phyloP scores from a whole-genome alignment of 2,797 vertebrate species.

The Acrossocheilus wenchowensis region DNA sequence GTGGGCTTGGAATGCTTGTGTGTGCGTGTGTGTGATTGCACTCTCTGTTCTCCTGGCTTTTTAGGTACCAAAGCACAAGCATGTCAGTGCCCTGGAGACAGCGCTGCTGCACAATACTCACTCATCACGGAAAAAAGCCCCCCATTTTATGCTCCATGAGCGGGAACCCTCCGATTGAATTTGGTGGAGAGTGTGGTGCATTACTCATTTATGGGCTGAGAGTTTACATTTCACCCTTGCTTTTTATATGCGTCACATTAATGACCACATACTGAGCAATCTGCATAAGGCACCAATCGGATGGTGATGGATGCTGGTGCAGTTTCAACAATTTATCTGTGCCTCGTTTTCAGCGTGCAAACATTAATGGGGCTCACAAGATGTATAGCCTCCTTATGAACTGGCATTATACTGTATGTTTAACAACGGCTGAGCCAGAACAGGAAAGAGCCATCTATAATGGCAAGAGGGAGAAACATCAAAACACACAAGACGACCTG shows the following conservation, averaged over 20 bases:
- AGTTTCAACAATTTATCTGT: conserved; percentile 64
- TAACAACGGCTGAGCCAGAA: conserved; percentile 40
- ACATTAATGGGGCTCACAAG: conserved; percentile 58
- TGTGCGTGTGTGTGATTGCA: conserved; percentile 43
- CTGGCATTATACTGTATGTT: conserved; percentile 47
- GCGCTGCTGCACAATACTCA: conserved; percentile 62
- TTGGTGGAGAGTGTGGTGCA: conserved; percentile 60
- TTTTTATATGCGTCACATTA: conserved; percentile 68
- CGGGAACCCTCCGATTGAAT: conserved; percentile 67
- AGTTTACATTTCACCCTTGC: conserved; percentile 53
- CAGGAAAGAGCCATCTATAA: conserved; percentile 41
- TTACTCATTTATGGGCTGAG: conserved; percentile 65
- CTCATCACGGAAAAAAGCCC: conserved; percentile 69
- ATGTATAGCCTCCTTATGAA: conserved; percentile 58
- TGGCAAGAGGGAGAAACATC: conserved; percentile 38
- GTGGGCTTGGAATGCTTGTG: conserved; percentile 77
- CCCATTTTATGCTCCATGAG: conserved; percentile 73
- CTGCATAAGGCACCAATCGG: conserved; percentile 66
- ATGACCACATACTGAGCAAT: conserved; percentile 70
- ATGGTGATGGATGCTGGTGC: conserved; percentile 65
- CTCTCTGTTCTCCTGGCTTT: conserved; percentile 59
- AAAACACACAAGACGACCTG: conserved; percentile 48
- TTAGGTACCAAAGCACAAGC: conserved; percentile 67
- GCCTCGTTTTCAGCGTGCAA: conserved; percentile 60
- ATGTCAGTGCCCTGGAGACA: conserved; percentile 68